A percentile compares a stretch with the other conserved stretches of the same genome.
Evolutionary conservation across 2,113 vertebrate genomes (phyloP).

Genomic region (Hippocampus abdominalis): DNA sequence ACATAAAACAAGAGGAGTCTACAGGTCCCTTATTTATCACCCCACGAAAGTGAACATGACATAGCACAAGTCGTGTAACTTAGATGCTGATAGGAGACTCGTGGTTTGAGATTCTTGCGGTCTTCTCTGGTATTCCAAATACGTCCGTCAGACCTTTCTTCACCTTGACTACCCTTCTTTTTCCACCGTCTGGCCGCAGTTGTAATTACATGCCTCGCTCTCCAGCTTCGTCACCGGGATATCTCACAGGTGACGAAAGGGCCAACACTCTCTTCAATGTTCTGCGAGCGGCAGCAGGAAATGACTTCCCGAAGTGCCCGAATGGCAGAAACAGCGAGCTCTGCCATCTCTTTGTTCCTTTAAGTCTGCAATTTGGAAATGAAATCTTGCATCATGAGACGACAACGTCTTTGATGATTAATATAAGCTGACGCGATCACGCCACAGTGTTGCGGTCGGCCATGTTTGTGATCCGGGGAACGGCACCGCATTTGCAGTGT

Average conservation of each 20-base stretch:
- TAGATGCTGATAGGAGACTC: background rate
- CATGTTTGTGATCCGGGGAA: too few relatives aligned
- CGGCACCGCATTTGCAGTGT: too few relatives aligned
- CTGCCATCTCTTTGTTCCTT: too few relatives aligned
- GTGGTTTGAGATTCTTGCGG: conserved; percentile 8
- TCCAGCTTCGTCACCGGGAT: background rate
- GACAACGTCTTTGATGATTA: too few relatives aligned
- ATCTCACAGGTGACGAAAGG: background rate
- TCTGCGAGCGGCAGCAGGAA: background rate
- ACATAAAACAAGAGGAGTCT: too few relatives aligned
- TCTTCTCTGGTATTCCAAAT: conserved; percentile 24
- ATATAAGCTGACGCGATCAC: too few relatives aligned
- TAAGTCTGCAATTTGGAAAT: too few relatives aligned
- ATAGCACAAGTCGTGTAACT: background rate
- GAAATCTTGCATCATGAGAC: too few relatives aligned
- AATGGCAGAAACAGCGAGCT: too few relatives aligned
- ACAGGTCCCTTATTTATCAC: too few relatives aligned
- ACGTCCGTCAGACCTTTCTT: conserved; percentile 20
- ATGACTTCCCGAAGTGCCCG: background rate
- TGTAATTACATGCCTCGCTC: background rate
- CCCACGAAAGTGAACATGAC: background rate
- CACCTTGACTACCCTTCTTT: conserved; percentile 38
- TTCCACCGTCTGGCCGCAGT: conserved; percentile 15
- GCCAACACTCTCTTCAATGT: background rate
- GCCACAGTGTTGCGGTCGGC: too few relatives aligned